Evolutionary conservation across 2,797 vertebrate genomes (phyloP).

Genomic region (Peromyscus aztecus): DNA sequence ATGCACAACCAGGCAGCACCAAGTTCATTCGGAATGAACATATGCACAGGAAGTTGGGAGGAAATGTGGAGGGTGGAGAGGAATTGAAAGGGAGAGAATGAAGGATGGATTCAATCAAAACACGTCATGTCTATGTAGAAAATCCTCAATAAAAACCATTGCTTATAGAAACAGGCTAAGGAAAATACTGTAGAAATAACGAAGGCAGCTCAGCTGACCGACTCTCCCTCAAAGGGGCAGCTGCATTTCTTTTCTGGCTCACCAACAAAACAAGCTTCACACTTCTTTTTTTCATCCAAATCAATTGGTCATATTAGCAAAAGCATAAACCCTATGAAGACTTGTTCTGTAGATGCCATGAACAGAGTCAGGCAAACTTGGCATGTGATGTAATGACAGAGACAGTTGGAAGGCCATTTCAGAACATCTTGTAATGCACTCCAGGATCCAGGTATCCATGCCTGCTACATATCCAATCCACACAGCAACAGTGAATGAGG

Average conservation of each 20-base stretch:
- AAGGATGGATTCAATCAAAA: background rate
- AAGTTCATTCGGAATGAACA: background rate
- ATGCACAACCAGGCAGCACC: background rate
- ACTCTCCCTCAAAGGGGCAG: background rate
- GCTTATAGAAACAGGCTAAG: constrained; percentile 33
- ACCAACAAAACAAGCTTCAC: background rate
- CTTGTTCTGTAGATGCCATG: background rate
- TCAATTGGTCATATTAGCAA: background rate
- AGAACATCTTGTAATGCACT: background rate
- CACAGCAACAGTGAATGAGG: background rate
- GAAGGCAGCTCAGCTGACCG: constrained; percentile 6
- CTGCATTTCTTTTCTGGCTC: background rate
- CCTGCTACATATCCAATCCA: too few species aligned
- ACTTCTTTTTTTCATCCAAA: background rate
- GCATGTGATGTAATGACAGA: background rate
- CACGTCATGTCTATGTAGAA: too few species aligned
- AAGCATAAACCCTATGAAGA: background rate
- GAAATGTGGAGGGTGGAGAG: background rate
- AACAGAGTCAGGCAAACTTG: constrained; percentile 2
- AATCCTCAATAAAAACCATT: background rate
- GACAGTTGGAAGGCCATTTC: background rate
- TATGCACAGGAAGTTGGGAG: background rate
- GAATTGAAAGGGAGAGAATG: background rate
- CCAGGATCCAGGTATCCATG: background rate
- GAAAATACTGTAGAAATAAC: constrained; percentile 16